phyloP scores from a whole-genome alignment of 2,888 invertebrate species.

The Chrysolina oricalcia region DNA sequence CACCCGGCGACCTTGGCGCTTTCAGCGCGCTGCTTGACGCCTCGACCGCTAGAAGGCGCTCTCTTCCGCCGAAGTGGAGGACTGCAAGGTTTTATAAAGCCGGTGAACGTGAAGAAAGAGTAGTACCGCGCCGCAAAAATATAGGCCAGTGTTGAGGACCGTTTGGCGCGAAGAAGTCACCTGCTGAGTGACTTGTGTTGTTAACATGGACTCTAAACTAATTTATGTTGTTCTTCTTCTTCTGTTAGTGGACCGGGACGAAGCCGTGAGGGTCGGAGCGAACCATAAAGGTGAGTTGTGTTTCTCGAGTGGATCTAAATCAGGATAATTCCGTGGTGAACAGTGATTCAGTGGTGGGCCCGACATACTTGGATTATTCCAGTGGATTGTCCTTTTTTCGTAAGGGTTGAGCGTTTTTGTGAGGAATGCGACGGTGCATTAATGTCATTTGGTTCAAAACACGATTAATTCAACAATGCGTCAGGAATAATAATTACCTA shows the following conservation, averaged over 20 bases:
- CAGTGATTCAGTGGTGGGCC: conserved; percentile 28
- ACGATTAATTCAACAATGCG: neutral
- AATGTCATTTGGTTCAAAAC: neutral
- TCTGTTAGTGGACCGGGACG: conserved; percentile 34
- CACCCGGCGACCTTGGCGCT: conserved; percentile 48
- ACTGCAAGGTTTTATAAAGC: conserved; percentile 54
- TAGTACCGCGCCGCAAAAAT: conserved; percentile 52
- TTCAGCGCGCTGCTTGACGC: conserved; percentile 39
- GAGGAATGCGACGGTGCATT: neutral
- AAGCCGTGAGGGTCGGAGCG: conserved; percentile 43
- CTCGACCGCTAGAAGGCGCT: conserved; percentile 44
- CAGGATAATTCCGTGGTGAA: conserved; percentile 22
- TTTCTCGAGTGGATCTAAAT: conserved; percentile 6
- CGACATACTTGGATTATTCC: conserved; percentile 10
- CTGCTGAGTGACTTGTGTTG: conserved; percentile 45
- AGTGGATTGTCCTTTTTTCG: conserved; percentile 6
- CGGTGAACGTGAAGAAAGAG: conserved; percentile 46
- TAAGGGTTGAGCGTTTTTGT: neutral
- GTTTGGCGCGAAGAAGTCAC: conserved; percentile 47
- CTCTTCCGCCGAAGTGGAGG: conserved; percentile 46
- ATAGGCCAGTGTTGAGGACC: conserved; percentile 51
- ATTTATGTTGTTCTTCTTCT: conserved; percentile 37
- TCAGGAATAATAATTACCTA: too few relatives aligned
- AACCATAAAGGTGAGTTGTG: conserved; percentile 47
- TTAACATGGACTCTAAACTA: conserved; percentile 47